Base-by-base conservation (phyloP, 2,888 invertebrate species). In the Hydrotaea cyrtoneurina region DNA sequence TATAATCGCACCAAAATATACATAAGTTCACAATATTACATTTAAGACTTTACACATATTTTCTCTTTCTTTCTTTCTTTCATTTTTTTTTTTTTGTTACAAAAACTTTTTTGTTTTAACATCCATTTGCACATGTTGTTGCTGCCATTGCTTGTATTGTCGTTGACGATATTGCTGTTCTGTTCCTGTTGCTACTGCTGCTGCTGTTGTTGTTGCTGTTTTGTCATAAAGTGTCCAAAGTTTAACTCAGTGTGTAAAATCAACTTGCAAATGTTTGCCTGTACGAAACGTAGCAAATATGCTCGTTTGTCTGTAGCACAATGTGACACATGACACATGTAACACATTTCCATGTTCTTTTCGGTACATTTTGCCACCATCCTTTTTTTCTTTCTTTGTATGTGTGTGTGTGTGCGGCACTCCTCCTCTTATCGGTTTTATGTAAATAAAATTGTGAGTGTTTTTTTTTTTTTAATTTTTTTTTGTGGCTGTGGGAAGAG, bases 341-440 rank as follows among this genome's bases (percentile, higher is more conserved):
- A 66, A 17, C 66, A 59, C 26, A 59, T 59, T 59, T 59, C 26
- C 59, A 69, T 69, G 69, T 71, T 46, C 19, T 7, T n/a, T 69
- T 10, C 39, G 8, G 11, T 39, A 11, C 23, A 23, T 15, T 59
- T 59, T 59, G 23, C n/a, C n/a, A n/a, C n/a, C n/a, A n/a, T 23
- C 19, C 19, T 21, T 19, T 55, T 17, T 8, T 39, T 39, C 11
- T 39, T 39, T 39, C 39, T 39, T 8, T 36, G 36, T 8, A n/a
- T n/a, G n/a, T 31, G 31, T 31, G 2, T 31, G 2, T 31, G 31
- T 31, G 17, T 53, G 17, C 5, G 15, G 10, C 57, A 26, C 59
- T 23, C 23, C 59, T 59, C 23, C 59, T 15, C 59, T 59, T 59
- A 59, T 26, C 26, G 26, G 26, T 26, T 26, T 59, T 59, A 59